A percentile compares a stretch with the other conserved stretches of the same genome.
Conservation (phyloP, 2,113 vertebrate genomes). For the Dasypus novemcinctus region DNA sequence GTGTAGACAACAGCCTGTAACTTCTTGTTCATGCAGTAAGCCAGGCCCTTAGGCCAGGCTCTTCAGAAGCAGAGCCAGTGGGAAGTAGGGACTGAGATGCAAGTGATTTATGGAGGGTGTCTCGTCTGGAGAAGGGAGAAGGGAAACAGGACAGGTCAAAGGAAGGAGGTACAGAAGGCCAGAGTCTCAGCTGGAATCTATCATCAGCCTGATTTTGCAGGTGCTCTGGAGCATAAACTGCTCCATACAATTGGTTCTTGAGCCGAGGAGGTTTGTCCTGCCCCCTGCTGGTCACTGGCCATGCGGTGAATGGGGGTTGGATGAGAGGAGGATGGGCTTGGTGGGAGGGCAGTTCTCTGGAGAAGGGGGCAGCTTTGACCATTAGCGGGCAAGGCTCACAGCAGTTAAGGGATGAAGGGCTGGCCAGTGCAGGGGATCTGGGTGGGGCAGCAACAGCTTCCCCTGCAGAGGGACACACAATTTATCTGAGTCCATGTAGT, state of each 20-base stretch:
- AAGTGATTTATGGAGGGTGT: fast-evolving
- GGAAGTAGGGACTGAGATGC: neutral
- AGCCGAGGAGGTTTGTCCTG: neutral
- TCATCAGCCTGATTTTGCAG: neutral
- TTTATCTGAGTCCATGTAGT: too few relatives aligned
- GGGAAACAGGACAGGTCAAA: too few relatives aligned
- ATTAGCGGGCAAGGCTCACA: neutral
- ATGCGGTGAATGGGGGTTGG: too few relatives aligned
- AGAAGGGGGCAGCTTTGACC: neutral
- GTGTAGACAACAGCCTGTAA: neutral
- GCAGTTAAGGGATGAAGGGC: neutral
- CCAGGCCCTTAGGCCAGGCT: neutral
- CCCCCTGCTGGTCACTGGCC: neutral
- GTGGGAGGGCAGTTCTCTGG: neutral
- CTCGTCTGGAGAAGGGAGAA: neutral
- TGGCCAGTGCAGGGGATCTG: too few relatives aligned
- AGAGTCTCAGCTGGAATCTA: neutral
- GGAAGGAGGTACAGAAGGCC: neutral
- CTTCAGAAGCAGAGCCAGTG: neutral
- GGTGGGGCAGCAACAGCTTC: too few relatives aligned
- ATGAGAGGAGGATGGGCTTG: neutral
- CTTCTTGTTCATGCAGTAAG: neutral
- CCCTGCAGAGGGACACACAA: neutral
- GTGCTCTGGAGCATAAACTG: neutral
- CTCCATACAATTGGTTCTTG: too few relatives aligned